phyloP scores from a whole-genome alignment of 2,888 invertebrate genomes.

The Tipula lateralis region DNA sequence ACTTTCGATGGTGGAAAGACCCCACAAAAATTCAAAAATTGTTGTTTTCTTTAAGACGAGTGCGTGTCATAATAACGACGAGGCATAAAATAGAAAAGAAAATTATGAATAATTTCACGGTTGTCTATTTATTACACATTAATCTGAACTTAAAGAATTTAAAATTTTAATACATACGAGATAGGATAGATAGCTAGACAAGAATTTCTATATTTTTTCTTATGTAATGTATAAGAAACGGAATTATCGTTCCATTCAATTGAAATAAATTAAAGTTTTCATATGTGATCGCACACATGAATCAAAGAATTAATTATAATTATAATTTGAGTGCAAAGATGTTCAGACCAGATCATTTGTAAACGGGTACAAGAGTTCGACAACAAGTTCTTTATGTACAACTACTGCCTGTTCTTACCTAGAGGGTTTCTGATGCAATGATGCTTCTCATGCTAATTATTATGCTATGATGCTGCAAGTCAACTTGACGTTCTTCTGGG shows the following conservation, averaged over 20 bases:
- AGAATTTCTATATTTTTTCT: background rate
- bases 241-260: background rate
- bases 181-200: too few relatives aligned
- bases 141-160: background rate
- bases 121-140: constrained; percentile 11
- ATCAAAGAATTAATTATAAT: background rate
- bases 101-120: constrained; percentile 24
- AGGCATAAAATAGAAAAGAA: background rate
- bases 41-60: background rate
- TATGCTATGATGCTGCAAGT: too few relatives aligned
- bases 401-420: too few relatives aligned
- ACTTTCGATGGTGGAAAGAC: background rate
- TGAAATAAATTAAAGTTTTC: background rate
- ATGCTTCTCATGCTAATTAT: too few relatives aligned
- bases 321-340: too few relatives aligned
- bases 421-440: too few relatives aligned
- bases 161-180: background rate
- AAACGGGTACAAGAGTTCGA: too few relatives aligned
- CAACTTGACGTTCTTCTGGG: too few relatives aligned
- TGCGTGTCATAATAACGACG: background rate
- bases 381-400: too few relatives aligned
- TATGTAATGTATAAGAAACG: background rate
- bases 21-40: background rate
- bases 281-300: background rate
- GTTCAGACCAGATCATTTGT: too few relatives aligned